These are phyloP conservation scores for Sinhomidia bicolor DNA, from an alignment of 2,888 invertebrate species.

Conservation along the genomic window DNA sequence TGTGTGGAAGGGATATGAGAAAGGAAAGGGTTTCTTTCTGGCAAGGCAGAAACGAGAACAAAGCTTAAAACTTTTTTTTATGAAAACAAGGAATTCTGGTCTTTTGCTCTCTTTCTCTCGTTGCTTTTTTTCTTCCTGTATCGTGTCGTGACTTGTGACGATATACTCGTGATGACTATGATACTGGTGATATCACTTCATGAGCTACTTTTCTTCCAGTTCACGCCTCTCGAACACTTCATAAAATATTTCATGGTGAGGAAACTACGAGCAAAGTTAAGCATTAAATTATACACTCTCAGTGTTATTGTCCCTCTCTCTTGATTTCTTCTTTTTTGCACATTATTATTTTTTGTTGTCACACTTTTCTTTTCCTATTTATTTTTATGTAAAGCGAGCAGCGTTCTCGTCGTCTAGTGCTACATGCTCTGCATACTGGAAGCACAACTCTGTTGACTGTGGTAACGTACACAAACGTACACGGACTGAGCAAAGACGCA, in stretches of 20 bases:
- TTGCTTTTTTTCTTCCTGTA: neutral
- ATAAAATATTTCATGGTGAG: conserved; percentile 37
- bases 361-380: neutral
- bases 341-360: conserved; percentile 32
- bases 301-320: neutral
- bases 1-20: neutral
- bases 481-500: neutral
- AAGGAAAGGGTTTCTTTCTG: neutral
- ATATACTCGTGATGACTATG: conserved; percentile 13
- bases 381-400: neutral
- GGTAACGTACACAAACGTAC: neutral
- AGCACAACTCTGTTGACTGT: neutral
- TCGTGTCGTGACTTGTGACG: conserved; percentile 17
- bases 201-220: conserved; percentile 53
- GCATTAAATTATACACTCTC: conserved; percentile 59
- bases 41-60: neutral
- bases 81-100: neutral
- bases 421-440: neutral
- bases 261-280: conserved; percentile 50
- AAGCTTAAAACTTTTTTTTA: conserved; percentile 2
- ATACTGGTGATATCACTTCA: conserved; percentile 26
- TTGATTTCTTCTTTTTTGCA: conserved; percentile 6
- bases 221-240: conserved; percentile 48
- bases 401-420: too few relatives aligned
- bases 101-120: neutral